phyloP scores from a whole-genome alignment of 2,888 invertebrate species.

The Volucella inflata region DNA sequence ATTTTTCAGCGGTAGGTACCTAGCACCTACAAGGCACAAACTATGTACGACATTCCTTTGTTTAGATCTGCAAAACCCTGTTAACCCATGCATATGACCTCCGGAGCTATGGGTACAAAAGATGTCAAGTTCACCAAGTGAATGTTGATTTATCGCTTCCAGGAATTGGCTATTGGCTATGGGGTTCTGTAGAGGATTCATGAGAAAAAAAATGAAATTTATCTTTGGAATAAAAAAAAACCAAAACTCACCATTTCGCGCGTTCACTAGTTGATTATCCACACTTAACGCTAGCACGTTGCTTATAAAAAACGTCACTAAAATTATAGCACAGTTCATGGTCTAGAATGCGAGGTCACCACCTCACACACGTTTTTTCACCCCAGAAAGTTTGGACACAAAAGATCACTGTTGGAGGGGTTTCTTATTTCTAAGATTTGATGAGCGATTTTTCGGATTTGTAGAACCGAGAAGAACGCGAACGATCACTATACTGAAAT shows the following conservation, averaged over 20 bases:
- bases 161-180: slow-evolving; percentile 19
- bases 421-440: slow-evolving; percentile 7
- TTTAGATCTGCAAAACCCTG: not conserved
- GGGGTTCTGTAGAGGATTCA: slow-evolving; percentile 12
- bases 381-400: slow-evolving; percentile 57
- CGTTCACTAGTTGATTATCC: slow-evolving; percentile 83
- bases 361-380: slow-evolving; percentile 63
- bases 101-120: slow-evolving; percentile 28
- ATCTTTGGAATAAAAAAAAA: not conserved
- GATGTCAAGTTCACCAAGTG: slow-evolving; percentile 66
- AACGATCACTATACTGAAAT: slow-evolving; percentile 23
- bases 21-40: too few species aligned
- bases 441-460: not conserved
- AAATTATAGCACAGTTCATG: slow-evolving; percentile 72
- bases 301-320: slow-evolving; percentile 65
- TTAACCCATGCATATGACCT: slow-evolving; percentile 38
- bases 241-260: slow-evolving; percentile 82
- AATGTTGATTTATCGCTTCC: slow-evolving; percentile 46
- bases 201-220: slow-evolving; percentile 6
- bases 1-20: not conserved
- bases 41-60: too few species aligned
- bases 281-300: slow-evolving; percentile 79
- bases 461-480: slow-evolving; percentile 13
- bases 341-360: slow-evolving; percentile 54
- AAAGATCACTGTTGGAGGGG: slow-evolving; percentile 26